A percentile compares a stretch with the other conserved stretches of the same genome.
These are phyloP conservation scores for Chrysomallon squamiferum DNA, from an alignment of 1,140 invertebrate species.

Conservation along the genomic window DNA sequence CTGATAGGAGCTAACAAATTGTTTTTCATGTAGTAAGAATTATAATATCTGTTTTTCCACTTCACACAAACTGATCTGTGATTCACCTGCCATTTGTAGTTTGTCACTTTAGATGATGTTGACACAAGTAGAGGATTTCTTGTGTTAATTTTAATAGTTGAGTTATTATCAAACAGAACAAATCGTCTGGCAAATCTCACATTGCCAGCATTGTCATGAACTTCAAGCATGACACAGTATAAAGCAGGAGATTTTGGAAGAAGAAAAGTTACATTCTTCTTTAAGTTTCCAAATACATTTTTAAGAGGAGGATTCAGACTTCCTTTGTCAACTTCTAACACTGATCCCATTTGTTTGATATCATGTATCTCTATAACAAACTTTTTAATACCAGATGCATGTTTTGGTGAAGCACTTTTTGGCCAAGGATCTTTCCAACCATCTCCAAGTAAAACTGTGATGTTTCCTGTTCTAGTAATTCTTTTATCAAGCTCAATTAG, in stretches of 20 bases:
- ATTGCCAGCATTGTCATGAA: constrained; percentile 35
- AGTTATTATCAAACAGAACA: constrained; percentile 34
- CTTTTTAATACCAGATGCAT: neutral
- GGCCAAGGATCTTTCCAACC: neutral
- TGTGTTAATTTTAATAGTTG: constrained; percentile 5
- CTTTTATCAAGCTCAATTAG: neutral
- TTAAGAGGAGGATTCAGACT: neutral
- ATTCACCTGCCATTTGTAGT: constrained; percentile 30
- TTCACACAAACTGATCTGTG: constrained; percentile 15
- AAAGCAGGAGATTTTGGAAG: constrained; percentile 13
- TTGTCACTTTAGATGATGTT: constrained; percentile 10
- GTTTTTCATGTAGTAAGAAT: constrained; percentile 11
- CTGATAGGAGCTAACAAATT: constrained; percentile 10
- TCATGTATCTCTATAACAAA: neutral
- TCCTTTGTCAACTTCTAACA: neutral
- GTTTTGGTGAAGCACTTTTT: neutral
- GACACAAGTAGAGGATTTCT: constrained; percentile 4
- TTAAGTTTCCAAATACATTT: neutral
- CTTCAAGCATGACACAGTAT: constrained; percentile 27
- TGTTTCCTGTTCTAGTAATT: neutral
- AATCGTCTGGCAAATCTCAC: constrained; percentile 24
- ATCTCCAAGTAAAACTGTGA: neutral
- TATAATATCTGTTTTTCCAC: constrained; percentile 30
- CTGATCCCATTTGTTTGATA: neutral
- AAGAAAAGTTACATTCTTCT: neutral